Conservation (phyloP, 1,140 invertebrate species). For the Phymorhynchus buccinoides region DNA sequence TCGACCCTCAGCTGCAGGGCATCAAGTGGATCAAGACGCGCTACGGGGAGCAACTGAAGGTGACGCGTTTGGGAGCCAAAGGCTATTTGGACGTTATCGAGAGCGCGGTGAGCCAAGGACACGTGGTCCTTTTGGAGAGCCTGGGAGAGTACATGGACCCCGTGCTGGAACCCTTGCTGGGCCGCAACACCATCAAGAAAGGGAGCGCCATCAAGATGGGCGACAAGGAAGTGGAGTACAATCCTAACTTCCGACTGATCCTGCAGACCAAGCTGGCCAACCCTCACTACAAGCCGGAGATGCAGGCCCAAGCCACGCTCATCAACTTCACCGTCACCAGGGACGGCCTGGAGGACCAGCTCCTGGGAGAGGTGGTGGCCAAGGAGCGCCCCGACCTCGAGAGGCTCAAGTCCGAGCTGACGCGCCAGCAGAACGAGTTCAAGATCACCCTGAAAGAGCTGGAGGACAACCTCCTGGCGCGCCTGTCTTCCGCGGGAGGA, state of each 20-base stretch:
- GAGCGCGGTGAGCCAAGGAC: conserved; percentile 85
- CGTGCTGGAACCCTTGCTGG: conserved; percentile 91
- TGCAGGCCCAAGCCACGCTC: conserved; percentile 98
- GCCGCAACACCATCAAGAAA: conserved; percentile 96
- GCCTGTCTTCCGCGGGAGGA: conserved; percentile 92
- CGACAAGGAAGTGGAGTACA: conserved; percentile 96
- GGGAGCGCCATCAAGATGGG: conserved; percentile 92
- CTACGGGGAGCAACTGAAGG: conserved; percentile 85
- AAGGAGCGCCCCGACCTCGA: conserved; percentile 96
- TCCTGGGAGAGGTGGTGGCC: conserved; percentile 96
- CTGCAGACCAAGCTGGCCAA: conserved; percentile 97
- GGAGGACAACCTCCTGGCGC: conserved; percentile 92
- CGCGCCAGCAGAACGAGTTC: conserved; percentile 96
- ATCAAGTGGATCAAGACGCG: conserved; percentile 98
- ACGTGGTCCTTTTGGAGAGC: conserved; percentile 92
- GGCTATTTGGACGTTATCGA: conserved; percentile 94
- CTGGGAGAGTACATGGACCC: conserved; percentile 94
- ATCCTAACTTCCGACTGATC: conserved; percentile 88
- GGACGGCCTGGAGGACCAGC: conserved; percentile 95
- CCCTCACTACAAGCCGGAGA: conserved; percentile 98
- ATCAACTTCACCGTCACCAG: conserved; percentile 98
- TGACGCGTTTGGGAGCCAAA: conserved; percentile 84
- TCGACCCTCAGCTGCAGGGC: conserved; percentile 89
- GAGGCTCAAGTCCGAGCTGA: conserved; percentile 92
- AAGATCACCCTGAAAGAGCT: conserved; percentile 94